Conservation (phyloP, 2,113 vertebrate genomes). For the Lagenorhynchus albirostris region DNA sequence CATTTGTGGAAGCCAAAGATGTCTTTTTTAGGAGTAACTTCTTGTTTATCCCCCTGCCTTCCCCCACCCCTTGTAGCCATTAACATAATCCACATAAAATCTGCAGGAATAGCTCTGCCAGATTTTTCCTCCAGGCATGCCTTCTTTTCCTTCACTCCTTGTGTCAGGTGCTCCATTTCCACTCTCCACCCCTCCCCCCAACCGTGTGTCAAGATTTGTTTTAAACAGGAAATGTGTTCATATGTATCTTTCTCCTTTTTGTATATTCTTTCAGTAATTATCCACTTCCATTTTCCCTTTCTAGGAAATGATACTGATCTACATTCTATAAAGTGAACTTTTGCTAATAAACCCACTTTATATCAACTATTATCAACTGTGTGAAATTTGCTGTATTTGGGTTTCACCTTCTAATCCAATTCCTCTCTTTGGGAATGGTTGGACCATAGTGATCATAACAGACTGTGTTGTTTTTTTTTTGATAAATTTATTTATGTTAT, state of each 20-base stretch:
- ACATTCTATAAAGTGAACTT: neutral
- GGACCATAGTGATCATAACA: neutral
- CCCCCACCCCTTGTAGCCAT: neutral
- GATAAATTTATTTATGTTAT: no score
- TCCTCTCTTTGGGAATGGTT: neutral
- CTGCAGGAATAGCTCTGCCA: neutral
- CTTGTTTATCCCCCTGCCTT: neutral
- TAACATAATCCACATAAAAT: neutral
- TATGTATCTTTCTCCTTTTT: neutral
- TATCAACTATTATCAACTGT: neutral
- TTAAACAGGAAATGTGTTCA: slow-evolving; percentile 12
- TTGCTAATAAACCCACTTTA: neutral
- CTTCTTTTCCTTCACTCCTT: neutral
- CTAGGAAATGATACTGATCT: neutral
- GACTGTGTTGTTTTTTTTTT: neutral
- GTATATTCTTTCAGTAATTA: slow-evolving; percentile 1
- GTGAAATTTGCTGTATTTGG: neutral
- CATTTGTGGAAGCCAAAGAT: slow-evolving; percentile 11
- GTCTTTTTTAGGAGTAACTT: neutral
- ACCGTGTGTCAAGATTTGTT: neutral
- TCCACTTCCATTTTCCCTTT: neutral
- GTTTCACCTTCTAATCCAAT: neutral
- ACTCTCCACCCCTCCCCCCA: neutral
- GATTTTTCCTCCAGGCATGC: neutral
- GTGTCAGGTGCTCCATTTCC: neutral